These are phyloP conservation scores for Cheilinus undulatus DNA, from an alignment of 2,113 vertebrate species.

Conservation along the genomic window DNA sequence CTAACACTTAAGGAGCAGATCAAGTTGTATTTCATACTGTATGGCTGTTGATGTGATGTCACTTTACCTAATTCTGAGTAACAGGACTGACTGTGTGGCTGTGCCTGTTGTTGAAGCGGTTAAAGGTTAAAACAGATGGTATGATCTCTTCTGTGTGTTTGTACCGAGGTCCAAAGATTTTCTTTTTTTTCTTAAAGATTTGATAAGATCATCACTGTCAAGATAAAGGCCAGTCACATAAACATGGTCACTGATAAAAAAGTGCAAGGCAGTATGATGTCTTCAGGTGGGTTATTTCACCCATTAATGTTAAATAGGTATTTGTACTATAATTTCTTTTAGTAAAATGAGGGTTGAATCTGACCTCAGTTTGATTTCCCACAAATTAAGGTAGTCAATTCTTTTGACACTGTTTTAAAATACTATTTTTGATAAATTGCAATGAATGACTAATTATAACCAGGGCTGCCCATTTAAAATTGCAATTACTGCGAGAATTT, in stretches of 20 bases:
- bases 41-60: not conserved
- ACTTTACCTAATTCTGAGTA: not conserved
- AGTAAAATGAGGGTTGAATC: not conserved
- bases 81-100: not conserved
- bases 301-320: not conserved
- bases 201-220: constrained; percentile 2
- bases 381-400: too few relatives aligned
- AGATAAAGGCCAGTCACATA: not conserved
- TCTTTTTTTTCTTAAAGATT: constrained; percentile 4
- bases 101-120: constrained; percentile 11
- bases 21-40: not conserved
- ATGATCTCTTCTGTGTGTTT: not conserved
- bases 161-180: constrained; percentile 34
- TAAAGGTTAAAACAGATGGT: constrained; percentile 45
- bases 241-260: too few relatives aligned
- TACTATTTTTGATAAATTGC: too few relatives aligned
- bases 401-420: too few relatives aligned
- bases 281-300: not conserved
- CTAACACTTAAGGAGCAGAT: not conserved
- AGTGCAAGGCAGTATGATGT: too few relatives aligned
- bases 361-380: not conserved
- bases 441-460: too few relatives aligned
- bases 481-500: too few relatives aligned
- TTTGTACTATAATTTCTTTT: not conserved
- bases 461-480: too few relatives aligned